Percentiles rank a stretch among this genome's conserved stretches.
phyloP scores from a whole-genome alignment of 1,140 invertebrate species.

The Leptoteleia sp. region DNA sequence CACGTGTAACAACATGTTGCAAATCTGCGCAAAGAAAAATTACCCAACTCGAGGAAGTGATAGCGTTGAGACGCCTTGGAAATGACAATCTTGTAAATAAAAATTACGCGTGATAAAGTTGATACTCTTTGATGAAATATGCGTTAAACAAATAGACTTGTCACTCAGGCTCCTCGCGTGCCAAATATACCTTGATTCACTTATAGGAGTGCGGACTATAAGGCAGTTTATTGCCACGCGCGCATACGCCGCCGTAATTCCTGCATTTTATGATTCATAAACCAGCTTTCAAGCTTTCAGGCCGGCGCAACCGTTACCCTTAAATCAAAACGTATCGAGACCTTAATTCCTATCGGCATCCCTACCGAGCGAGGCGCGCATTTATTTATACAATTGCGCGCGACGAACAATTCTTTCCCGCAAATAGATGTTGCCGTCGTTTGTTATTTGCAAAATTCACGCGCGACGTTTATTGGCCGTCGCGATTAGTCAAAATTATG shows the following conservation, averaged over 20 bases:
- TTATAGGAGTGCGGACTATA: constrained; percentile 21
- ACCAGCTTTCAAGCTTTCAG: constrained; percentile 36
- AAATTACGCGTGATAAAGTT: constrained; percentile 15
- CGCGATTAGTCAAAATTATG: neutral
- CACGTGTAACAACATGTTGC: constrained; percentile 19
- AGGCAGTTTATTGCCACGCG: constrained; percentile 23
- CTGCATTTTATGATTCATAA: constrained; percentile 50
- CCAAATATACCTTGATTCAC: constrained; percentile 34
- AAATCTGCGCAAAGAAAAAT: constrained; percentile 21
- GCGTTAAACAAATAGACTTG: constrained; percentile 31
- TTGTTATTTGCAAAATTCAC: neutral
- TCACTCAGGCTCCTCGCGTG: constrained; percentile 13
- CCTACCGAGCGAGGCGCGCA: neutral
- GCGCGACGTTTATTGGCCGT: neutral
- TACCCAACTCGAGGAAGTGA: neutral
- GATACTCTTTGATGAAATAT: constrained; percentile 29
- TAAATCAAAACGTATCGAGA: constrained; percentile 27
- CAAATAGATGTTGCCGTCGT: no score
- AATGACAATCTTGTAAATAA: constrained; percentile 17
- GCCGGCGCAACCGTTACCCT: constrained; percentile 23
- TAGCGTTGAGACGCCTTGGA: constrained; percentile 2
- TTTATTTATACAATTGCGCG: constrained; percentile 3
- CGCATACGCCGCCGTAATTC: constrained; percentile 19
- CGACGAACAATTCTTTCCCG: neutral
- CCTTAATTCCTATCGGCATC: constrained; percentile 26